phyloP scores from a whole-genome alignment of 2,797 vertebrate genomes.

The Pyrrhura leucotis region DNA sequence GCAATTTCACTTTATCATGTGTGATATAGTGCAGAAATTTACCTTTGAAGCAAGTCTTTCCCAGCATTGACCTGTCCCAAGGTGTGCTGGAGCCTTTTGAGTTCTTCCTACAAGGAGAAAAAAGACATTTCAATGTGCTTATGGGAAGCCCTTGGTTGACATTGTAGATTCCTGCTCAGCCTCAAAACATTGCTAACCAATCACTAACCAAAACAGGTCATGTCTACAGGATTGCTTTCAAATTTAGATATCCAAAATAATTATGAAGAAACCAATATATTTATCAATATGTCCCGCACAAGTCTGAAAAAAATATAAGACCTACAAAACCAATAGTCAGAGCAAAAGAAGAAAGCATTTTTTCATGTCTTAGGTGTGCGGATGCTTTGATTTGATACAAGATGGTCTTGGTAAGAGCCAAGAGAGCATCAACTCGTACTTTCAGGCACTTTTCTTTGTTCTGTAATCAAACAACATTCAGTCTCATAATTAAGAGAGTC shows the following conservation, averaged over 20 bases:
- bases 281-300: not conserved
- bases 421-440: not conserved
- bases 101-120: conserved; percentile 82
- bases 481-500: not conserved
- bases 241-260: not conserved
- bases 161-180: not conserved
- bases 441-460: not conserved
- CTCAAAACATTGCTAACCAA: accelerated
- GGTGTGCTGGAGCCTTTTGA: conserved; percentile 84
- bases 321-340: not conserved
- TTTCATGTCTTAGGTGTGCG: not conserved
- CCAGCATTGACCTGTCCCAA: conserved; percentile 83
- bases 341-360: not conserved
- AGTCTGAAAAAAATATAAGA: not conserved
- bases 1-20: accelerated
- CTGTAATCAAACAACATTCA: not conserved
- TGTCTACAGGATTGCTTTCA: accelerated
- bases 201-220: accelerated
- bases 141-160: not conserved
- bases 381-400: not conserved
- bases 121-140: not conserved
- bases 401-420: not conserved
- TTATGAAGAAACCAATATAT: accelerated
- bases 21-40: not conserved
- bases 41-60: conserved; percentile 87